Evolutionary conservation across 2,888 invertebrate genomes (phyloP).

Genomic region (Leucozona laternaria): DNA sequence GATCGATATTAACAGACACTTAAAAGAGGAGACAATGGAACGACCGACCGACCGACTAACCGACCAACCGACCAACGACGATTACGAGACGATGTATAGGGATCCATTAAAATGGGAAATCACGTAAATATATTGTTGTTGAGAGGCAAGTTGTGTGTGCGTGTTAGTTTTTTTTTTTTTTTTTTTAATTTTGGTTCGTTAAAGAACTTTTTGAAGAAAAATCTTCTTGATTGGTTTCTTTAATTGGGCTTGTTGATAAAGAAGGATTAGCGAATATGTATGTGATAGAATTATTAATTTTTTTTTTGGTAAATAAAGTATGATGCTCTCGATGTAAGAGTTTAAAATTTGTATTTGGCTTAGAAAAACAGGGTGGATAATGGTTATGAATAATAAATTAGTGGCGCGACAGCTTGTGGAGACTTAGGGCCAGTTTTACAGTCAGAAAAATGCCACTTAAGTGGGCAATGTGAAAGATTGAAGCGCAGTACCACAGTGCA

Average conservation of each 20-base stretch:
- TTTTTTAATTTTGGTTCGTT: not conserved
- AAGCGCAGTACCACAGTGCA: too few species aligned
- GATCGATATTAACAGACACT: slow-evolving; percentile 48
- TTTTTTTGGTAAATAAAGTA: too few species aligned
- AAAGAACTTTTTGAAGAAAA: not conserved
- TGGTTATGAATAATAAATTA: too few species aligned
- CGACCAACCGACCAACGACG: too few species aligned
- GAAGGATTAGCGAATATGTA: not conserved
- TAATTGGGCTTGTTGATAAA: not conserved
- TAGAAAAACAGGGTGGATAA: too few species aligned
- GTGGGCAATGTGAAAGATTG: too few species aligned
- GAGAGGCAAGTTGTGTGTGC: not conserved
- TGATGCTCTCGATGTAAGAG: too few species aligned
- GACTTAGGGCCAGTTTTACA: too few species aligned
- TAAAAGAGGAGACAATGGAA: not conserved
- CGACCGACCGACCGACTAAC: too few species aligned
- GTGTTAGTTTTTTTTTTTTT: not conserved
- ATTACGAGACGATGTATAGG: not conserved
- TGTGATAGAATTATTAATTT: not conserved
- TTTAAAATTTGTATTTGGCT: too few species aligned
- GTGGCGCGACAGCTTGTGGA: too few species aligned
- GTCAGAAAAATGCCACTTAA: too few species aligned
- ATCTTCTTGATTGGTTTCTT: not conserved
- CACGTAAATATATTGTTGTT: not conserved
- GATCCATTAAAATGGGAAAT: not conserved